A percentile compares a stretch with the other conserved stretches of the same genome.
These are phyloP conservation scores for Acleris emargana DNA, from an alignment of 2,888 invertebrate genomes.

Conservation along the genomic window DNA sequence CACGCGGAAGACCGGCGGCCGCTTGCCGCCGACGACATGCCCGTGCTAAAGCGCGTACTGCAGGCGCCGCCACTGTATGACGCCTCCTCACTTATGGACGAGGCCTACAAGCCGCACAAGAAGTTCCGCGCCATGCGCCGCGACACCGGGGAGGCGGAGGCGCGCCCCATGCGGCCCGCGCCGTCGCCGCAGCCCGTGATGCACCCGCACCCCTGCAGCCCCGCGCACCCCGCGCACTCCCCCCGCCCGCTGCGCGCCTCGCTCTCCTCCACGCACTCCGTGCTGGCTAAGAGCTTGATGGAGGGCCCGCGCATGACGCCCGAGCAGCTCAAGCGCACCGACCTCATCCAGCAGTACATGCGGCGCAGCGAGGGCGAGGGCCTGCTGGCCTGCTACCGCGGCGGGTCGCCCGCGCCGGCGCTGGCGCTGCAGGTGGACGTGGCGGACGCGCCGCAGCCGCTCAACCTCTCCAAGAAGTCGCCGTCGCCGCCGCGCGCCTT, in stretches of 20 bases:
- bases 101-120: slow-evolving; percentile 97
- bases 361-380: slow-evolving; percentile 86
- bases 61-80: slow-evolving; percentile 96
- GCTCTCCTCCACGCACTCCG: slow-evolving; percentile 94
- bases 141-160: slow-evolving; percentile 91
- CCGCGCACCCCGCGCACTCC: slow-evolving; percentile 77
- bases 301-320: slow-evolving; percentile 97
- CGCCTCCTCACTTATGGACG: slow-evolving; percentile 95
- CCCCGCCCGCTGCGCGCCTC: slow-evolving; percentile 82
- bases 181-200: slow-evolving; percentile 82
- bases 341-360: slow-evolving; percentile 96
- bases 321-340: slow-evolving; percentile 95
- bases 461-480: slow-evolving; percentile 95
- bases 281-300: slow-evolving; percentile 94
- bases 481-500: slow-evolving; percentile 84
- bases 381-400: slow-evolving; percentile 66
- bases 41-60: slow-evolving; percentile 94
- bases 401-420: slow-evolving; percentile 74
- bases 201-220: slow-evolving; percentile 75
- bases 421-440: slow-evolving; percentile 92
- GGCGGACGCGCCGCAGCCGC: slow-evolving; percentile 91
- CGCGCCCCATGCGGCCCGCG: slow-evolving; percentile 67
- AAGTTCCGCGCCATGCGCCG: slow-evolving; percentile 95
- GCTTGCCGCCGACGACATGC: slow-evolving; percentile 92
- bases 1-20: slow-evolving; percentile 85